Conservation (phyloP, 2,797 vertebrate species). For the Amblyraja radiata region DNA sequence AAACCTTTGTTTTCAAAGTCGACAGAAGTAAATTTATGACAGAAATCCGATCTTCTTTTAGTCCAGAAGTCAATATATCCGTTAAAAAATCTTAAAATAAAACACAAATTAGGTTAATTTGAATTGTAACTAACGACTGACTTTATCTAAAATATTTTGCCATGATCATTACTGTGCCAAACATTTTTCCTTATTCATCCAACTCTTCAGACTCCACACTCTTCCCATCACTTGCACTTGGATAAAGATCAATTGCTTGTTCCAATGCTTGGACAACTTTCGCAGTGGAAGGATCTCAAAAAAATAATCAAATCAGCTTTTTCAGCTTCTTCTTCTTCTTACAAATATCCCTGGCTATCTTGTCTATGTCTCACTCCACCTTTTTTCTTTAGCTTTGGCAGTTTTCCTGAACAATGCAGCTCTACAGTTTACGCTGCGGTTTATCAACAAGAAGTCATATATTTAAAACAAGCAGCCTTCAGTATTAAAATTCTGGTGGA, state of each 20-base stretch:
- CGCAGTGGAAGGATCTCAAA: not conserved
- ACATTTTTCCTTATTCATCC: not conserved
- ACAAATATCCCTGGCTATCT: not conserved
- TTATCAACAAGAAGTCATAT: not conserved
- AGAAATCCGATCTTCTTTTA: constrained; percentile 85
- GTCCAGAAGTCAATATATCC: constrained; percentile 71
- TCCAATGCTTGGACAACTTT: not conserved
- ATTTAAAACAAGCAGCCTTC: not conserved
- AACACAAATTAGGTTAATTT: constrained; percentile 43
- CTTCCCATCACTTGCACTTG: not conserved
- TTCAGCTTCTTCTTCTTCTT: not conserved
- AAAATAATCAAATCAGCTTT: not conserved
- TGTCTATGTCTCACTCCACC: not conserved
- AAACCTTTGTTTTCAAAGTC: constrained; percentile 75
- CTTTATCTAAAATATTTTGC: not conserved
- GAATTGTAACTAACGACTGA: not conserved
- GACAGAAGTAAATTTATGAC: constrained; percentile 78
- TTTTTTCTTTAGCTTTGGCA: not conserved
- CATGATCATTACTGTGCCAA: not conserved
- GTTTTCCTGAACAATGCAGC: not conserved
- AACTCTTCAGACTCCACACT: not conserved
- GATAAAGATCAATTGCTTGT: not conserved
- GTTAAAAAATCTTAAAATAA: constrained; percentile 73
- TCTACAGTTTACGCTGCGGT: not conserved
- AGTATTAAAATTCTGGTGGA: not conserved